Conservation (phyloP, 1,140 invertebrate species). For the Spodoptera litura region DNA sequence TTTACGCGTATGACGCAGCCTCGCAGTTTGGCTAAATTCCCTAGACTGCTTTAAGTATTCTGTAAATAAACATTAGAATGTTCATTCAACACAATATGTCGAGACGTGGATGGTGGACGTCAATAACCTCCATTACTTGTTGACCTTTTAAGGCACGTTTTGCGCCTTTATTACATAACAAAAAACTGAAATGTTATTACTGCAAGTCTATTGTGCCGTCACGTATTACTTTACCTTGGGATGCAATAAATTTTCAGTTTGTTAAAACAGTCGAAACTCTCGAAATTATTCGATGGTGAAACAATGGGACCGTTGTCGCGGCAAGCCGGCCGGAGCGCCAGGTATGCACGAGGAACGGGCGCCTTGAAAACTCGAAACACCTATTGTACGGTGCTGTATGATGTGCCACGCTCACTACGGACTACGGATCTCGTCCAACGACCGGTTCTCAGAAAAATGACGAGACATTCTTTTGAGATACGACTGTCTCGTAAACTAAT, state of each 20-base stretch:
- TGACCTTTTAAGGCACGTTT: slow-evolving; percentile 43
- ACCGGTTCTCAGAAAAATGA: slow-evolving; percentile 79
- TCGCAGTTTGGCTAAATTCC: not conserved
- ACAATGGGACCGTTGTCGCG: slow-evolving; percentile 66
- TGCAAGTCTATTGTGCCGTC: slow-evolving; percentile 56
- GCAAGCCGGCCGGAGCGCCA: slow-evolving; percentile 45
- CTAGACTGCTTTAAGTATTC: not conserved
- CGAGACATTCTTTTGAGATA: slow-evolving; percentile 60
- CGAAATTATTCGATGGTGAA: slow-evolving; percentile 55
- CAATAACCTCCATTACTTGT: slow-evolving; percentile 40
- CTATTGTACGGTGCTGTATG: slow-evolving; percentile 71
- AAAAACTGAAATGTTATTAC: slow-evolving; percentile 49
- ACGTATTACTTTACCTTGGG: slow-evolving; percentile 56
- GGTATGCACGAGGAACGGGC: slow-evolving; percentile 60
- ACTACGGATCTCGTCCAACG: slow-evolving; percentile 52
- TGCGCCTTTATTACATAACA: slow-evolving; percentile 34
- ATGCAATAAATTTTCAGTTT: slow-evolving; percentile 55
- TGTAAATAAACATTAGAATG: not conserved
- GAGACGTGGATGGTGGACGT: slow-evolving; percentile 3
- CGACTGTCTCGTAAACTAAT: slow-evolving; percentile 39
- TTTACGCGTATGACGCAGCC: not conserved
- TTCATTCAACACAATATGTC: slow-evolving; percentile 9
- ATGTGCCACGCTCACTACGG: slow-evolving; percentile 42
- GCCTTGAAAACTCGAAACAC: slow-evolving; percentile 60
- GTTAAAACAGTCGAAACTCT: slow-evolving; percentile 59